Conservation (phyloP, 2,797 vertebrate genomes). For the Sciaenops ocellatus region DNA sequence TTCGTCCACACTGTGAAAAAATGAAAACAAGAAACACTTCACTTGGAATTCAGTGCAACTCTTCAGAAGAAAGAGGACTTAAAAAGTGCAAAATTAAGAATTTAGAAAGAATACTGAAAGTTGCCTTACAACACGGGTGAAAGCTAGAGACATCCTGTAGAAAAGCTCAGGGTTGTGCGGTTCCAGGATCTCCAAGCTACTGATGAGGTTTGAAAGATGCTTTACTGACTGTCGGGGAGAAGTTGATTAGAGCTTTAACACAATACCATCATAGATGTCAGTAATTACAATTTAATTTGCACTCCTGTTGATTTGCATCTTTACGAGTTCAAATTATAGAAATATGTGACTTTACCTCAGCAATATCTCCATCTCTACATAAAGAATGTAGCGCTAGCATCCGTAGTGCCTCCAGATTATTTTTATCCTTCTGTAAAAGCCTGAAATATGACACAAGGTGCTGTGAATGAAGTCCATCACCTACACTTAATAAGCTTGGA, state of each 20-base stretch:
- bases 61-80: not conserved
- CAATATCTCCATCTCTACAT: conserved; percentile 91
- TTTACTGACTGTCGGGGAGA: conserved; percentile 86
- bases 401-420: conserved; percentile 92
- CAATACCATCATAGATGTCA: not conserved
- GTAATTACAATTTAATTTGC: not conserved
- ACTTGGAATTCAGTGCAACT: not conserved
- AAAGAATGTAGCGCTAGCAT: conserved; percentile 92
- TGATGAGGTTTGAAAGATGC: conserved; percentile 89
- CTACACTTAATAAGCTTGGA: conserved; percentile 57
- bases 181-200: conserved; percentile 89
- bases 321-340: not conserved
- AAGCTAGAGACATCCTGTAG: conserved; percentile 92
- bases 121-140: conserved; percentile 92
- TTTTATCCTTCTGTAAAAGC: conserved; percentile 92
- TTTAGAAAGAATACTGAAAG: conserved; percentile 10
- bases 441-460: conserved; percentile 77
- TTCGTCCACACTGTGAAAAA: conserved; percentile 91
- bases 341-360: conserved; percentile 85
- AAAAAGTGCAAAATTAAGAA: not conserved
- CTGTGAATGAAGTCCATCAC: conserved; percentile 57
- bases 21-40: not conserved
- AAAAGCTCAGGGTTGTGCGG: conserved; percentile 91
- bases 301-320: not conserved
- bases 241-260: conserved; percentile 22